These are phyloP conservation scores for Tachina fera DNA, from an alignment of 2,888 invertebrate species.

Conservation along the genomic window DNA sequence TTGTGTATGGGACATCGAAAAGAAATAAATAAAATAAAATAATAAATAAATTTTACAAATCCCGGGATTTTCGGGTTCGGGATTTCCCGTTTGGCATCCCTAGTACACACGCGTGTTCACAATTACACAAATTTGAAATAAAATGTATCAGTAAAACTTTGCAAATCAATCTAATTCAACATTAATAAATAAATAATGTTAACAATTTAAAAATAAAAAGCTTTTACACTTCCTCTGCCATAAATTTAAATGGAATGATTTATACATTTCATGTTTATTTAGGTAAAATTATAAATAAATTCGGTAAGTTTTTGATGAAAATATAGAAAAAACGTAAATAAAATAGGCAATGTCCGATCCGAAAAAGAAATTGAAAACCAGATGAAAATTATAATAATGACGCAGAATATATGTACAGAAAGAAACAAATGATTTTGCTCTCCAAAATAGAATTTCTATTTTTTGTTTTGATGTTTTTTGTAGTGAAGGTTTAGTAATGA, in stretches of 20 bases:
- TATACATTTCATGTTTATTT: neutral
- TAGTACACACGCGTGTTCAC: too few species aligned
- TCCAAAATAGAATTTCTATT: slow-evolving; percentile 12
- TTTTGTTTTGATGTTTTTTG: neutral
- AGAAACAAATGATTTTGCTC: neutral
- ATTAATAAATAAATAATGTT: too few species aligned
- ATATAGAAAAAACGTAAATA: neutral
- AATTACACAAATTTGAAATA: too few species aligned
- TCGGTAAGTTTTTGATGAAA: neutral
- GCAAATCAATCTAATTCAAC: too few species aligned
- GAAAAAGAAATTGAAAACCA: neutral
- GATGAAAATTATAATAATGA: neutral
- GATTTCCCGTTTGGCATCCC: too few species aligned
- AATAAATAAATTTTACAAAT: too few species aligned
- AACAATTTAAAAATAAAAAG: too few species aligned
- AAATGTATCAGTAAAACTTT: too few species aligned
- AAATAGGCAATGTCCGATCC: neutral
- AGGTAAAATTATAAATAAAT: neutral
- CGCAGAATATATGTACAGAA: neutral
- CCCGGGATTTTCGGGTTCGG: too few species aligned
- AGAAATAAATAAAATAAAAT: too few species aligned
- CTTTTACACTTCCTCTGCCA: neutral
- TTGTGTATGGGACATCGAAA: too few species aligned
- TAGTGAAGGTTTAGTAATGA: neutral
- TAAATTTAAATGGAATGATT: slow-evolving; percentile 2